Evolutionary conservation across 2,797 vertebrate species (phyloP), one percentile per base, ranked within the genome.

Genomic region (Mus caroli): DNA sequence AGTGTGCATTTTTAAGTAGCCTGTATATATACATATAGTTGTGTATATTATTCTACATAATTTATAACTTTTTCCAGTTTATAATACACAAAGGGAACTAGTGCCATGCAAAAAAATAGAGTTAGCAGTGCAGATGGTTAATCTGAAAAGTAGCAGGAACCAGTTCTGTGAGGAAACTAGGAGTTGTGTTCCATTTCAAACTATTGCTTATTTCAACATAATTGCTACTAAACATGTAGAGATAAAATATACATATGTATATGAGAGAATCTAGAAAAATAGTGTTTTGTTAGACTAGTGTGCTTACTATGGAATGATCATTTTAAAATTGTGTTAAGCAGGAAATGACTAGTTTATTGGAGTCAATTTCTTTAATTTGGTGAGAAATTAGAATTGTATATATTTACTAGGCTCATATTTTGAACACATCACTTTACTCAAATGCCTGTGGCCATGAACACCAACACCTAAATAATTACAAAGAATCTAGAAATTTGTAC

Each of bases 1-100:
- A 95, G 28, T 88, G 40, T 94, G 19, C 34, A 69, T 58, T 93
- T 96, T 96, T 84, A 77, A 92, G 83, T 60, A 10, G 46, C 19
- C 90, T 86, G 2, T 78, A 88, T 89, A 9, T 26, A 80, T 82
- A 26, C 52, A 79, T 92, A 37, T 80, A 82, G 93, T 88, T 95
- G 31, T 93, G 69, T 43, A 56, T 52, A 76, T 84, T 93, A 82
- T 77, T 96, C 58, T 92, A 87, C 90, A 96, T 95, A 88, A 88
- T 96, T 93, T 80, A 88, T 69, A 58, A 92, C 4, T 75, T 76
- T 90, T n/a, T 86, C 0, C 17, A 40, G 75, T 92, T 77, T 88
- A 52, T 79, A 50, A 78, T 79, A 69, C 62, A 62, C 5, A 73
- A 46, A 78, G 54, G 7, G 14, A 82, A 54, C 24, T 31, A 26